phyloP scores from a whole-genome alignment of 2,888 invertebrate species.

The Fragum sueziense region DNA sequence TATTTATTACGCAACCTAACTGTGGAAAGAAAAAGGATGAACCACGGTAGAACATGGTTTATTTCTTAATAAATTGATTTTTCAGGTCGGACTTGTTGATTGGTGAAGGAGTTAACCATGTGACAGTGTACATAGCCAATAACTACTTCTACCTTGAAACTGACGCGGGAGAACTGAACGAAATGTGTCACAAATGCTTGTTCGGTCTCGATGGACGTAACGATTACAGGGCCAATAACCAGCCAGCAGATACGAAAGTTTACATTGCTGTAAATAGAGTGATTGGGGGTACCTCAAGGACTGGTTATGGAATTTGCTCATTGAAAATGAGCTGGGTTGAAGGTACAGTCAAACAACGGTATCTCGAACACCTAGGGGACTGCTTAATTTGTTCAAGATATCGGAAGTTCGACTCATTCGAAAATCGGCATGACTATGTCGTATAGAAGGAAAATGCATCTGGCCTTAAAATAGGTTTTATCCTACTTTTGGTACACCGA shows the following conservation, averaged over 20 bases:
- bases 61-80: background rate
- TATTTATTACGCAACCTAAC: no score
- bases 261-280: conserved; percentile 5
- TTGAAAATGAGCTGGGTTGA: conserved; percentile 8
- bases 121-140: conserved; percentile 14
- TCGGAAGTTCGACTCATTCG: background rate
- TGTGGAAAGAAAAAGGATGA: no score
- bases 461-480: background rate
- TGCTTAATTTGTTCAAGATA: background rate
- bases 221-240: background rate
- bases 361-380: no score
- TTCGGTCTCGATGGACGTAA: conserved; percentile 9
- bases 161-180: background rate
- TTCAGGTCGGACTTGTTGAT: background rate
- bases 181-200: conserved; percentile 5
- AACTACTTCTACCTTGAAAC: background rate
- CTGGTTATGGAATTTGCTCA: background rate
- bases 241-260: background rate
- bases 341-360: no score
- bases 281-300: background rate
- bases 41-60: background rate
- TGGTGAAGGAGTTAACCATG: background rate
- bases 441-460: background rate
- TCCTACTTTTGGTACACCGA: no score
- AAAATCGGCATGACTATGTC: no score